Conservation (phyloP, 2,113 vertebrate genomes). For the Silurus glanis region DNA sequence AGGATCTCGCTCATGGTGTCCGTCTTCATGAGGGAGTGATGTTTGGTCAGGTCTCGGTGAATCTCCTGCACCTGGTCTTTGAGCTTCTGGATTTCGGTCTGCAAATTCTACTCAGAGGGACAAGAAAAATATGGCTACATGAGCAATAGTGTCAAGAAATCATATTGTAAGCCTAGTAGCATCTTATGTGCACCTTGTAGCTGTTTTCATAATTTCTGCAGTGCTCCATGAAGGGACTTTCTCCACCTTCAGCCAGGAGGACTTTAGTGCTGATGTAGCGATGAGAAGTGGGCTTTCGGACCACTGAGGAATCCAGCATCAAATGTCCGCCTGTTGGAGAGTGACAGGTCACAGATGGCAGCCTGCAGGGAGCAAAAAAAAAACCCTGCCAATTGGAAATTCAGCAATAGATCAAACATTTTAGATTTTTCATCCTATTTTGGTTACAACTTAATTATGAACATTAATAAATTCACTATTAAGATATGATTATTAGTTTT, state of each 20-base stretch:
- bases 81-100: constrained; percentile 76
- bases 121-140: background rate
- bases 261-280: constrained; percentile 83
- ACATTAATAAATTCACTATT: background rate
- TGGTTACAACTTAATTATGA: background rate
- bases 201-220: constrained; percentile 77
- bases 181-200: constrained; percentile 68
- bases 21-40: constrained; percentile 80
- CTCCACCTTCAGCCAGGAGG: constrained; percentile 74
- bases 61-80: constrained; percentile 85
- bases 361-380: constrained; percentile 29
- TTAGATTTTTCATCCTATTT: background rate
- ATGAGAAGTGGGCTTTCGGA: constrained; percentile 76
- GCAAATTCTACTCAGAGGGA: constrained; percentile 68
- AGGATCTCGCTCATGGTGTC: constrained; percentile 80
- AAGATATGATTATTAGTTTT: background rate
- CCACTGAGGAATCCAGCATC: constrained; percentile 61
- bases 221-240: constrained; percentile 77
- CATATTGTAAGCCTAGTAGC: background rate
- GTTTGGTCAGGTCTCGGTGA: constrained; percentile 83
- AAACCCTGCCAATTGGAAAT: background rate
- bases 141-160: background rate
- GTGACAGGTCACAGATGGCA: constrained; percentile 65
- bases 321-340: constrained; percentile 64
- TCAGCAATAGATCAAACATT: background rate